Evolutionary conservation across 2,113 vertebrate genomes (phyloP).

Genomic region (Alouatta palliata): DNA sequence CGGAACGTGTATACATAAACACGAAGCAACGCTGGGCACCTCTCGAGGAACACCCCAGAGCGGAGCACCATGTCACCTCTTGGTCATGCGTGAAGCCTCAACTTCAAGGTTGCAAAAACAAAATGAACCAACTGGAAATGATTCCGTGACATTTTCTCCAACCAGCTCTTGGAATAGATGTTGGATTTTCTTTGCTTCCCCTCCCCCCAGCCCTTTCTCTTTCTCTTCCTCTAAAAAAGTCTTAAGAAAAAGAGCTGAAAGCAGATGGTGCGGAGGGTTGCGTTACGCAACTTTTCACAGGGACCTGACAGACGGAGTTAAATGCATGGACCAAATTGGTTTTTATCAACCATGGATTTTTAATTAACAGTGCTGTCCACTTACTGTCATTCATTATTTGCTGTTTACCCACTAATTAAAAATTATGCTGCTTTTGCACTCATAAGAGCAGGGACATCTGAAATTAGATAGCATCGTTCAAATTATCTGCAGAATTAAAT

Average conservation of each 20-base stretch:
- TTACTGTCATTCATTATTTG: conserved; percentile 70
- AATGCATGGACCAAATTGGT: conserved; percentile 64
- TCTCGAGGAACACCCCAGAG: background rate
- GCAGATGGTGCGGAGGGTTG: conserved; percentile 1
- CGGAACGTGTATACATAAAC: background rate
- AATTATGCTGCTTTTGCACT: conserved; percentile 76
- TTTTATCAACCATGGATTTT: conserved; percentile 74
- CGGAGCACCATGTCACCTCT: fast-evolving
- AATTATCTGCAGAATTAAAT: conserved; percentile 76
- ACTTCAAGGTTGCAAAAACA: background rate
- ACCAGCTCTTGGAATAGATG: background rate
- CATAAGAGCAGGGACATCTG: conserved; percentile 66
- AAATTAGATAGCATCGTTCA: conserved; percentile 69
- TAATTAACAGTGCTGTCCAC: conserved; percentile 74
- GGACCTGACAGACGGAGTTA: conserved; percentile 29
- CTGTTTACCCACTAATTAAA: conserved; percentile 78
- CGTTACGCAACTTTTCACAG: background rate
- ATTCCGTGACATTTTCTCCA: background rate
- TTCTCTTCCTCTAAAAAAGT: background rate
- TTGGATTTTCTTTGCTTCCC: background rate
- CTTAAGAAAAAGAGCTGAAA: background rate
- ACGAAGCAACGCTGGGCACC: fast-evolving
- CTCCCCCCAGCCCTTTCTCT: background rate
- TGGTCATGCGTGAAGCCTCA: fast-evolving
- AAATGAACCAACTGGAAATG: background rate